phyloP scores from a whole-genome alignment of 1,140 invertebrate genomes.

The Cardiocondyla obscurior region DNA sequence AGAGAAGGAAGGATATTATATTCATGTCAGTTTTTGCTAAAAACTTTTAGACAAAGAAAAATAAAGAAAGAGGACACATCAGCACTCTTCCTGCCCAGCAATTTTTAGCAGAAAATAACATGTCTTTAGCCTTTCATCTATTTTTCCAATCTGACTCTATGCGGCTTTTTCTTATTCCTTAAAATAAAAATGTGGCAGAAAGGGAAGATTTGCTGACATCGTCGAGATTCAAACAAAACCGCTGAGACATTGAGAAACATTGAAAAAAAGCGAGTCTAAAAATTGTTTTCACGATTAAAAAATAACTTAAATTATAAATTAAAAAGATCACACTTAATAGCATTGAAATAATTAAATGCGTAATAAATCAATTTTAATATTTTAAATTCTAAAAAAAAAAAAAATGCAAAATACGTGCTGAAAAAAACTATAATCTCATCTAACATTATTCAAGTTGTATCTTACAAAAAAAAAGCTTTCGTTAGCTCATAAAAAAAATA shows the following conservation, averaged over 20 bases:
- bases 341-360: not conserved
- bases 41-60: not conserved
- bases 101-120: conserved; percentile 3
- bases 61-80: not conserved
- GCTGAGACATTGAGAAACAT: not conserved
- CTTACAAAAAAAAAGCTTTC: not conserved
- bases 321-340: not conserved
- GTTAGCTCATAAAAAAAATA: not conserved
- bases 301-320: not conserved
- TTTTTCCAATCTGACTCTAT: not conserved
- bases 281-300: not conserved
- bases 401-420: not conserved
- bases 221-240: not conserved
- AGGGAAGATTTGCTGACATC: not conserved
- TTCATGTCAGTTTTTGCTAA: not conserved
- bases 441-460: not conserved
- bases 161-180: not conserved
- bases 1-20: not conserved
- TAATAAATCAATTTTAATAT: too few species aligned
- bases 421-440: not conserved
- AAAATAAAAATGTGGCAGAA: conserved; percentile 10
- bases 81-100: not conserved
- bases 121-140: not conserved
- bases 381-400: too few species aligned
- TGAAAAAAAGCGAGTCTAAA: not conserved